These are phyloP conservation scores for Hapalemur alaotrensis DNA, from an alignment of 2,797 vertebrate species.

Conservation along the genomic window DNA sequence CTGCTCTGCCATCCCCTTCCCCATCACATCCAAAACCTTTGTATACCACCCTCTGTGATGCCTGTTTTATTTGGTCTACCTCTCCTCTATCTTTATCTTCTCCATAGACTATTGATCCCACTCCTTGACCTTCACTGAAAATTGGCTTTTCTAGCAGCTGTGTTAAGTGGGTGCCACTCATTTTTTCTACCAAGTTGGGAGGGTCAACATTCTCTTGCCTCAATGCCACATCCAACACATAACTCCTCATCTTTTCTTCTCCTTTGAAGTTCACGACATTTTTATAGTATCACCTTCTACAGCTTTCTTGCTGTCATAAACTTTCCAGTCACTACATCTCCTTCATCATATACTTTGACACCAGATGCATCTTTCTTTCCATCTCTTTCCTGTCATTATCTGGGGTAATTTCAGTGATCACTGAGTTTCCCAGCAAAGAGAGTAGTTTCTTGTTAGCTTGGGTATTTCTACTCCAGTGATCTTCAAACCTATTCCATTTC, in stretches of 20 bases:
- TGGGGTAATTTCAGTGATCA: neutral
- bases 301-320: neutral
- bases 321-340: neutral
- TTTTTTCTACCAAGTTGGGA: neutral
- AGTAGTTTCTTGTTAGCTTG: neutral
- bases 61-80: neutral
- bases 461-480: neutral
- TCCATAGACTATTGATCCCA: neutral
- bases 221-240: neutral
- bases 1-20: neutral
- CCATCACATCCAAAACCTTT: neutral
- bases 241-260: neutral
- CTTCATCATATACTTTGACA: neutral
- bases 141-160: neutral
- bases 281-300: neutral
- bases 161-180: neutral
- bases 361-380: neutral
- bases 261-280: neutral
- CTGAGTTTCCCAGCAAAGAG: neutral
- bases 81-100: neutral
- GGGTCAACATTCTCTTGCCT: neutral
- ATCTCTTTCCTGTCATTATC: neutral
- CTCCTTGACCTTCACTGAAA: neutral
- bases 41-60: neutral
- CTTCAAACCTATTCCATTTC: neutral